phyloP scores from a whole-genome alignment of 2,113 vertebrate genomes.

The Otocyon megalotis region DNA sequence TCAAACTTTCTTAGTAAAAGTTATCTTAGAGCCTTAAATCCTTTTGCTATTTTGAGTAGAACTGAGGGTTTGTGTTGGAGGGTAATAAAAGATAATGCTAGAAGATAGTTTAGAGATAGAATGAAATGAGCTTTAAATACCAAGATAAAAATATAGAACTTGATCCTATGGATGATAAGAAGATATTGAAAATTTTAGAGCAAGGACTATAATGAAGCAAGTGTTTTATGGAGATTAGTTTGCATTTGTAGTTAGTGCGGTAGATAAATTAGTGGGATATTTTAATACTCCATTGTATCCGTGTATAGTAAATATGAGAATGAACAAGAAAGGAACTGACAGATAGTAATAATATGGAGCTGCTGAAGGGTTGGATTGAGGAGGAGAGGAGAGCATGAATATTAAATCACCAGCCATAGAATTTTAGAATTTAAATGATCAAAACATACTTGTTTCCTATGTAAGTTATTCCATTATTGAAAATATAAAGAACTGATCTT shows the following conservation, averaged over 20 bases:
- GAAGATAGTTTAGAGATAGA: neutral
- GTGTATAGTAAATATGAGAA: neutral
- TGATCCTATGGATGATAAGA: neutral
- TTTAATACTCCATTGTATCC: neutral
- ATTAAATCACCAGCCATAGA: neutral
- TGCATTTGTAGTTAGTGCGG: neutral
- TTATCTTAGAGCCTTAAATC: neutral
- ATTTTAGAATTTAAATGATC: neutral
- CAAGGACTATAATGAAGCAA: neutral
- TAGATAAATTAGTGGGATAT: neutral
- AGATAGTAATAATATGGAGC: neutral
- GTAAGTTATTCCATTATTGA: neutral
- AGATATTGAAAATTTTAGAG: neutral
- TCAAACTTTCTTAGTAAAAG: neutral
- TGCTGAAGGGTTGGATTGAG: neutral
- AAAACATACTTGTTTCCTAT: neutral
- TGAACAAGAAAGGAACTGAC: neutral
- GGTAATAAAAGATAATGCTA: neutral
- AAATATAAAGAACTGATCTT: neutral
- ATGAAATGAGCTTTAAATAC: conserved; percentile 10
- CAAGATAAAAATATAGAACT: neutral
- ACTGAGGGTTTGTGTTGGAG: neutral
- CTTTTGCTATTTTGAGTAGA: conserved; percentile 16
- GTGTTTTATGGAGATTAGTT: neutral
- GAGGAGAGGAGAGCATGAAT: neutral